Evolutionary conservation across 2,888 invertebrate species (phyloP), one percentile per base, ranked within the genome.

Genomic region (Trichogramma dendrolimi): DNA sequence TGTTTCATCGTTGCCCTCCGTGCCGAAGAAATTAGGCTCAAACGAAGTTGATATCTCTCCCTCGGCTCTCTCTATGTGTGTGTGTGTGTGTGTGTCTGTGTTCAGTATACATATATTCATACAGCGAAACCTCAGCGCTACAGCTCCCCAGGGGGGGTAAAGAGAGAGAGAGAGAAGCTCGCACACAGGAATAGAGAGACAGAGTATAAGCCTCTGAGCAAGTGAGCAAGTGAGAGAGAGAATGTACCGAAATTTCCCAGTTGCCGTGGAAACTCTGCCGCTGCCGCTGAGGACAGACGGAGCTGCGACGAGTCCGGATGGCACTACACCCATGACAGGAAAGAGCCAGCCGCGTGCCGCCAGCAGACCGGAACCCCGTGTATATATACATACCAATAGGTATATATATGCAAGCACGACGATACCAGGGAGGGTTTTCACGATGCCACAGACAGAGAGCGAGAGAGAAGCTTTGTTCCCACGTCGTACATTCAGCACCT

Each of bases 261-360:
- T 78, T 78, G 76, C 78, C 78, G 75, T 78, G 78, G 79, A 78
- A 78, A 78, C 77, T 76, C 10, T 10, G 46, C n/a, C 27, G 27
- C 27, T 14, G 14, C 1, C 46, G 77, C 76, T 77, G 76, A 77
- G 77, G 77, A 79, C 78, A 79, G 77, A 78, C 78, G 77, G 78
- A 78, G 77, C 74, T 76, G 73, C 76, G 76, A 76, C 75, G 75
- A 78, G 77, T 77, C 75, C 77, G 78, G 78, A 78, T 77, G 78
- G 76, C 74, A 73, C 76, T 69, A 72, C 71, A 71, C 41, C 11
- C 50, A 60, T 27, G 27, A 27, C 27, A 27, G 27, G 27, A 62
- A 38, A 54, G 56, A 44, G 51, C 64, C 63, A 56, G 61, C 51
- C 50, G 59, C 54, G 60, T 55, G 48, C 44, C 47, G 43, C 39